phyloP scores from a whole-genome alignment of 1,140 invertebrate species.

The Microplitis demolitor region DNA sequence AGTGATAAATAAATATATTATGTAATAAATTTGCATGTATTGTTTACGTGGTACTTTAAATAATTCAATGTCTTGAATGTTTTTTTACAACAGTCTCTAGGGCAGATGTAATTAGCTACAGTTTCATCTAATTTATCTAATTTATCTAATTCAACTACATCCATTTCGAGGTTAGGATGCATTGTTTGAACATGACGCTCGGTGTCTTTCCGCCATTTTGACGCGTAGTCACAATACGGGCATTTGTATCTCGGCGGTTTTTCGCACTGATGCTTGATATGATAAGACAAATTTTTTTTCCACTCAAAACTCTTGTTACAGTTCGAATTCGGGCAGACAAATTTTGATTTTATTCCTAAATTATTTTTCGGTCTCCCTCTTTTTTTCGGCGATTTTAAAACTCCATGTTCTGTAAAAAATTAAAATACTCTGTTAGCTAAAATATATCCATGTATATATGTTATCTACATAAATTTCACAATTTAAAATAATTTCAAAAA shows the following conservation, averaged over 20 bases:
- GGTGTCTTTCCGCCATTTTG: neutral
- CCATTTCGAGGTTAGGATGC: neutral
- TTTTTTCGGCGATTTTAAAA: neutral
- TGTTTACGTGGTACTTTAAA: too few relatives aligned
- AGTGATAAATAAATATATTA: too few relatives aligned
- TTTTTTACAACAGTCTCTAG: too few relatives aligned
- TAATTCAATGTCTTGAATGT: too few relatives aligned
- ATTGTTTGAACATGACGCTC: neutral
- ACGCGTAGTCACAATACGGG: neutral
- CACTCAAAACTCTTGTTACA: slow-evolving; percentile 25
- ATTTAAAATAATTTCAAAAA: too few relatives aligned
- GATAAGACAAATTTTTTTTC: slow-evolving; percentile 7
- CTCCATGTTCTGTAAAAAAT: neutral
- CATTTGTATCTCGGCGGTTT: neutral
- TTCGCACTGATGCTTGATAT: neutral
- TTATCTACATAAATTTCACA: too few relatives aligned
- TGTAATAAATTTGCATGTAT: too few relatives aligned
- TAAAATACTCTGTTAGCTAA: too few relatives aligned
- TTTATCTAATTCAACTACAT: too few relatives aligned
- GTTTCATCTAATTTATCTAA: too few relatives aligned
- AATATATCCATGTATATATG: too few relatives aligned
- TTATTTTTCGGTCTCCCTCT: neutral
- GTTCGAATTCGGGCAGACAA: slow-evolving; percentile 16
- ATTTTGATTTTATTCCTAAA: neutral
- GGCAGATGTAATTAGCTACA: too few relatives aligned